Conservation (phyloP, 2,113 vertebrate genomes). For the Actinemys pallida region DNA sequence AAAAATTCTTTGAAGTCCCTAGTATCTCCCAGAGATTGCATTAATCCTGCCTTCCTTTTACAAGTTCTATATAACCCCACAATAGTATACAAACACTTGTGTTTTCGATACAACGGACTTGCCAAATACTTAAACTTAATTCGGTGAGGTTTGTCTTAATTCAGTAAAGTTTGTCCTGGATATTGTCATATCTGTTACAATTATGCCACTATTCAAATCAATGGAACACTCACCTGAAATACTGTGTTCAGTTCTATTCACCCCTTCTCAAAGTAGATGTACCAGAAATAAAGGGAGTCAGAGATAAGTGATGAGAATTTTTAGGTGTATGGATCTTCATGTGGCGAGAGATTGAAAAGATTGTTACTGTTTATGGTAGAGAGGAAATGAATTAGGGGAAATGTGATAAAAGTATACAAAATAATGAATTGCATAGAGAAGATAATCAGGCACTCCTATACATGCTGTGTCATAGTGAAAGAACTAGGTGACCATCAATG, state of each 20-base stretch:
- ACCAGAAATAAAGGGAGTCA: neutral
- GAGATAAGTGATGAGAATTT: neutral
- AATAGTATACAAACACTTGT: no score
- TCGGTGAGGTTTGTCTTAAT: no score
- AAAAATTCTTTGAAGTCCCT: no score
- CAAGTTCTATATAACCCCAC: no score
- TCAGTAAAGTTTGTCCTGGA: no score
- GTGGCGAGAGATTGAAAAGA: neutral
- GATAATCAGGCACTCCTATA: neutral
- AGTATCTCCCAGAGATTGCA: no score
- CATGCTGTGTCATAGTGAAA: neutral
- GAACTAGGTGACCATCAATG: neutral
- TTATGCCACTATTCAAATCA: constrained; percentile 27
- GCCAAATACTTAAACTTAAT: no score
- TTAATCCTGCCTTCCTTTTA: no score
- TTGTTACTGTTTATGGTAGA: neutral
- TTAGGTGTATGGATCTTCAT: neutral
- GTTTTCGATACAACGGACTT: no score
- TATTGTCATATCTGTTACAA: no score
- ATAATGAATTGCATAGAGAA: neutral
- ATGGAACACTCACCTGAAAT: neutral
- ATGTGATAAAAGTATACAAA: neutral
- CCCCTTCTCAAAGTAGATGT: neutral
- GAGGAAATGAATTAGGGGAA: fast-evolving
- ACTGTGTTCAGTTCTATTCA: neutral